Conservation (phyloP, 2,888 invertebrate species). For the Mechanitis messenoides region DNA sequence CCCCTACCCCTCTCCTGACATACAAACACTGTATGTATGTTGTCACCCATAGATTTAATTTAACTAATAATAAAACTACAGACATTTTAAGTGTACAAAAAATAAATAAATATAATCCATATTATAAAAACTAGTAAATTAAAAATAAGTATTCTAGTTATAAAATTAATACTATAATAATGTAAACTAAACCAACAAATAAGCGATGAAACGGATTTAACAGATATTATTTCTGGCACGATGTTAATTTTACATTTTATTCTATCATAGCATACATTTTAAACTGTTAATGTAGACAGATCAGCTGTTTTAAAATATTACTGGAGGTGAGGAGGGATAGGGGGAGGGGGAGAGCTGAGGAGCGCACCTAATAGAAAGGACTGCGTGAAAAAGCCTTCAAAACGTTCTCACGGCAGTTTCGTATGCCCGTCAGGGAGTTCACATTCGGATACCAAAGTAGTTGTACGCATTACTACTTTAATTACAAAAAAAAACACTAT, state of each 20-base stretch:
- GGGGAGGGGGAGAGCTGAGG: neutral
- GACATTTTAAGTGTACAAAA: neutral
- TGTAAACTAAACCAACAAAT: too few species aligned
- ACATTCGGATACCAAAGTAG: neutral
- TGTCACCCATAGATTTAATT: constrained; percentile 8
- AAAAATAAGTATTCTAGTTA: too few species aligned
- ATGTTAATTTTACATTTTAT: neutral
- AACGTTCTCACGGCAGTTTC: constrained; percentile 1
- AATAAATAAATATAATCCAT: neutral
- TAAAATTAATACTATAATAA: too few species aligned
- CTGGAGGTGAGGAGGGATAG: neutral
- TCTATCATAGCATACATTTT: neutral
- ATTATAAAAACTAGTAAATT: too few species aligned
- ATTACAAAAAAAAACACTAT: too few species aligned
- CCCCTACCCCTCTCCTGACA: constrained; percentile 28
- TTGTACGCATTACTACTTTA: neutral
- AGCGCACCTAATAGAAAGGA: constrained; percentile 4
- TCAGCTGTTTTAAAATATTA: constrained; percentile 4
- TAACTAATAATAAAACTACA: neutral
- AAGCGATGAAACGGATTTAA: too few species aligned
- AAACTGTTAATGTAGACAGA: neutral
- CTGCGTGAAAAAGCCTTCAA: constrained; percentile 5
- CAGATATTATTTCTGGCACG: too few species aligned
- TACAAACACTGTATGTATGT: constrained; percentile 11
- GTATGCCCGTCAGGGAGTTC: constrained; percentile 3